A percentile compares a stretch with the other conserved stretches of the same genome.
Evolutionary conservation across 1,140 invertebrate species (phyloP).

Genomic region (Drosophila arizonae): DNA sequence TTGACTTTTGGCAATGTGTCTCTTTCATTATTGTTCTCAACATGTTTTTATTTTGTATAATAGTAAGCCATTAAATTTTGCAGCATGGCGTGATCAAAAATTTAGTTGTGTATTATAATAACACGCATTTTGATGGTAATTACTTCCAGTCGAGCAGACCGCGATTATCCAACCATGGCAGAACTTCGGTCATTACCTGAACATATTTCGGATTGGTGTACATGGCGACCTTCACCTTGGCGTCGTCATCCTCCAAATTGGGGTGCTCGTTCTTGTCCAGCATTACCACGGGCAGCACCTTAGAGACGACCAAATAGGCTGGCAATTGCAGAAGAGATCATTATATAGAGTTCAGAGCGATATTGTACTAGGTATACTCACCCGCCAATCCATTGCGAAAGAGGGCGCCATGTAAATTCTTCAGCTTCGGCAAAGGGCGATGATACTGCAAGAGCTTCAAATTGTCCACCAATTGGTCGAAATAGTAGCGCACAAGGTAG

Average conservation of each 20-base stretch:
- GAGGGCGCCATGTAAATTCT: conserved; percentile 60
- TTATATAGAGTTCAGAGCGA: not conserved
- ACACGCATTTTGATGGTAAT: conserved; percentile 31
- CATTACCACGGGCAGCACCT: conserved; percentile 75
- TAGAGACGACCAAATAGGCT: conserved; percentile 78
- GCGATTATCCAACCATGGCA: conserved; percentile 81
- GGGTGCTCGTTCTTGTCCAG: conserved; percentile 62
- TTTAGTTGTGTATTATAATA: conserved; percentile 1
- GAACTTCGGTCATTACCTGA: conserved; percentile 65
- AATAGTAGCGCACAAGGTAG: conserved; percentile 73
- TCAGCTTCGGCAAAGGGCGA: conserved; percentile 73
- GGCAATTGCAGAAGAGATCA: not conserved
- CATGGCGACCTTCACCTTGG: conserved; percentile 72
- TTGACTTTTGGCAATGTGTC: not conserved
- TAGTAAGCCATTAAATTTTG: conserved; percentile 32
- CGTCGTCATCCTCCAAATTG: conserved; percentile 61
- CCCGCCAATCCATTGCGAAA: conserved; percentile 72
- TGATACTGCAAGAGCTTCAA: conserved; percentile 74
- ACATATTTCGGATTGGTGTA: conserved; percentile 76
- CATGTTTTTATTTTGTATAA: conserved; percentile 15
- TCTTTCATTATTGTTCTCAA: not conserved
- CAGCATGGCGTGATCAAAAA: conserved; percentile 15
- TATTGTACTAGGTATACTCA: conserved; percentile 22
- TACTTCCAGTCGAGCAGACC: conserved; percentile 78
- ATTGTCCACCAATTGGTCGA: conserved; percentile 71